Conservation (phyloP, 2,888 invertebrate species). For the Metallyticus violacea region DNA sequence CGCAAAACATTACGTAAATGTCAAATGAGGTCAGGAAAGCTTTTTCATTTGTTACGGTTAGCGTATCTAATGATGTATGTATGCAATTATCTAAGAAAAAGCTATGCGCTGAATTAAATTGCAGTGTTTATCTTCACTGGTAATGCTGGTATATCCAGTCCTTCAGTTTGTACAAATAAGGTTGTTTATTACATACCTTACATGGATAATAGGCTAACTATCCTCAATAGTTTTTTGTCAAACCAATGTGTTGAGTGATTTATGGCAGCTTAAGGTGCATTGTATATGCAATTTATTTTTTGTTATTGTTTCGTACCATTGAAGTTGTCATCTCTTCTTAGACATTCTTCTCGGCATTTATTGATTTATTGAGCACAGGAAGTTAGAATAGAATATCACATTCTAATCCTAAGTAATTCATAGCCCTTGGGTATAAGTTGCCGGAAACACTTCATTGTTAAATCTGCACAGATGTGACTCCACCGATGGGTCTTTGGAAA, state of each 20-base stretch:
- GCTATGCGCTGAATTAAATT: background rate
- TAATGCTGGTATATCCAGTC: background rate
- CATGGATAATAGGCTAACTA: background rate
- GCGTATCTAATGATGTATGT: background rate
- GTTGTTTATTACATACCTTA: background rate
- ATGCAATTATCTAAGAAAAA: background rate
- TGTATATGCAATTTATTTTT: background rate
- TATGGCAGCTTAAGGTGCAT: background rate
- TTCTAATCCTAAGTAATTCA: too few relatives aligned
- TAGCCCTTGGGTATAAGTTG: too few relatives aligned
- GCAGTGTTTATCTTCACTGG: background rate
- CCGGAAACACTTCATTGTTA: too few relatives aligned
- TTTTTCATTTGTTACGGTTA: background rate
- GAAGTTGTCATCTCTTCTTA: too few relatives aligned
- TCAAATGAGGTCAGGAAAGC: too few relatives aligned
- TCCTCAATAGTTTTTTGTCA: background rate
- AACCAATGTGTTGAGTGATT: background rate
- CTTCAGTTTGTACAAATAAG: background rate
- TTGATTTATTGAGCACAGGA: too few relatives aligned
- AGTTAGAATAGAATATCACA: too few relatives aligned
- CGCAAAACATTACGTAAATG: too few relatives aligned
- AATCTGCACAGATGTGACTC: too few relatives aligned
- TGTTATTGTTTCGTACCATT: too few relatives aligned
- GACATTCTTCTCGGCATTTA: too few relatives aligned
- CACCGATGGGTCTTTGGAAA: too few relatives aligned